phyloP scores from a whole-genome alignment of 2,888 invertebrate species.

The Brachylomia viminalis region DNA sequence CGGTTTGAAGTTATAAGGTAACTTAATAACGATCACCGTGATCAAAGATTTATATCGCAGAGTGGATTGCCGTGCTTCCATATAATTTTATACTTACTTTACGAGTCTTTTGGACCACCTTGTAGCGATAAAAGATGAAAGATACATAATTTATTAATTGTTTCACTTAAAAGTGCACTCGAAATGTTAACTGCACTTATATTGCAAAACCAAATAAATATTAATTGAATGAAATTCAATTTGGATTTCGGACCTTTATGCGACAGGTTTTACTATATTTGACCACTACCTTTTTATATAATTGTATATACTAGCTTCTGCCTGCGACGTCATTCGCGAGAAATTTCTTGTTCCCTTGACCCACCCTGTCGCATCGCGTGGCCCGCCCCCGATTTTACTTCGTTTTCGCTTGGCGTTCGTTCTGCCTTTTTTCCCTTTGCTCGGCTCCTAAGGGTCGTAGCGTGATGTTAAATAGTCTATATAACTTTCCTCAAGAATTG shows the following conservation, averaged over 20 bases:
- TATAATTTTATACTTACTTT: slow-evolving; percentile 59
- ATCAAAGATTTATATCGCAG: slow-evolving; percentile 50
- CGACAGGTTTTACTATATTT: neutral
- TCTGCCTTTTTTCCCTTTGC: too few species aligned
- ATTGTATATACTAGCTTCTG: neutral
- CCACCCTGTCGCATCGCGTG: too few species aligned
- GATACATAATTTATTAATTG: slow-evolving; percentile 61
- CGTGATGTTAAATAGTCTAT: too few species aligned
- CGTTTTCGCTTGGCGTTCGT: too few species aligned
- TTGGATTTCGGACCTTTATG: slow-evolving; percentile 18
- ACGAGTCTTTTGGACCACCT: slow-evolving; percentile 64
- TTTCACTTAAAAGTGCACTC: slow-evolving; percentile 37
- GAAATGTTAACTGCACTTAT: slow-evolving; percentile 25
- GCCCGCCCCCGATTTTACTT: too few species aligned
- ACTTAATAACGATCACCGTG: slow-evolving; percentile 38
- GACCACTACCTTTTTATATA: slow-evolving; percentile 18
- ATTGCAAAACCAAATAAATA: slow-evolving; percentile 24
- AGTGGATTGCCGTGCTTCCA: slow-evolving; percentile 46
- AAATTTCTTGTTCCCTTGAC: too few species aligned
- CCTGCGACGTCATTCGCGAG: too few species aligned
- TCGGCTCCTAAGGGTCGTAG: too few species aligned
- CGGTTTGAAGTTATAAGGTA: slow-evolving; percentile 34
- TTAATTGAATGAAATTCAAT: slow-evolving; percentile 30
- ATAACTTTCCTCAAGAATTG: too few species aligned
- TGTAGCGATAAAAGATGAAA: slow-evolving; percentile 49